Evolutionary conservation across 2,113 vertebrate genomes (phyloP), one percentile per base, ranked within the genome.

Genomic region (Ascaphus truei): DNA sequence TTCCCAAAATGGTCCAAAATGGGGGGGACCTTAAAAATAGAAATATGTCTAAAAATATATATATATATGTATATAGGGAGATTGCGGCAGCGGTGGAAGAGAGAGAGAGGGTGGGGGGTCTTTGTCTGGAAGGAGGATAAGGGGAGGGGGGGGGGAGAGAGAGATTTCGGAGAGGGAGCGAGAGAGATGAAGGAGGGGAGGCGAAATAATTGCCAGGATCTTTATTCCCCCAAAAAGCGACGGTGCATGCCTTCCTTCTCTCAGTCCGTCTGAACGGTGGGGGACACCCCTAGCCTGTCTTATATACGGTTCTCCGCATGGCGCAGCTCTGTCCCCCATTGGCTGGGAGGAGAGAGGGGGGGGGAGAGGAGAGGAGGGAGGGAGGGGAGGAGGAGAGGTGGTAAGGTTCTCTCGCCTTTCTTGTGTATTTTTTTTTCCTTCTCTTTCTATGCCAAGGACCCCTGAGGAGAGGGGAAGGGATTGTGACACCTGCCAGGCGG

Each of bases 51-150:
- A n/a, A n/a, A n/a, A n/a, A n/a, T n/a, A n/a, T 52, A 39, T 65
- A 34, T 65, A 39, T 65, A 52, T 33, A 39, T 53, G 7, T 29
- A 13, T 12, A 45, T 58, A 23, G 43, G 27, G 39, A 47, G 37
- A 48, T 43, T 31, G 52, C 48, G 27, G 9, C 15, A 18, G 50
- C 30, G 10, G 27, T 53, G n/a, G n/a, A n/a, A n/a, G n/a, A n/a
- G n/a, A n/a, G n/a, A 53, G 7, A n/a, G 25, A 15, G 36, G 53
- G 22, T 10, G 51, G 64, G 64, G 65, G 65, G 65, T 57, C 65
- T 68, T 68, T 68, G 65, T 68, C 53, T 68, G 65, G 65, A 68
- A 58, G 48, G 65, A 68, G 29, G 22, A 68, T n/a, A n/a, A n/a
- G n/a, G n/a, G n/a, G n/a, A n/a, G n/a, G 65, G 64, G 58, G 20